Evolutionary conservation across 2,888 invertebrate species (phyloP), one percentile per base, ranked within the genome.

Genomic region (Lithosia quadra): DNA sequence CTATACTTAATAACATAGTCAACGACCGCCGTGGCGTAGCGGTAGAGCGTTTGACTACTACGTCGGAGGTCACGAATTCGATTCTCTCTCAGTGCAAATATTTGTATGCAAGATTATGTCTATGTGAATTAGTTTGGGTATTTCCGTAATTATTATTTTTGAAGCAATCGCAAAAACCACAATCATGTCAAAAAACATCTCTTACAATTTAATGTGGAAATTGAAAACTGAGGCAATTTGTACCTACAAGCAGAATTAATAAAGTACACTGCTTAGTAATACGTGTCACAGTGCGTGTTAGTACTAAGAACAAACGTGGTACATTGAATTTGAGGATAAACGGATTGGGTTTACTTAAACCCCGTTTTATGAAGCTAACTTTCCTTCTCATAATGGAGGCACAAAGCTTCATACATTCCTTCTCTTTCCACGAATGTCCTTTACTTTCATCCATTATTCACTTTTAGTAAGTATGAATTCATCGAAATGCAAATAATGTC

Each of bases 211-310:
- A 28, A 76, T 68, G 63, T 73, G 61, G 60, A 76, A 76, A 76
- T 79, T 71, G 73, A 75, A 80, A 80, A 80, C 80, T 63, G 56
- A 68, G 24, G 64, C 69, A 79, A 77, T 77, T 78, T 69, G 74
- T 67, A 68, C n/a, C n/a, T n/a, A n/a, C 65, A 70, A 65, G 61
- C 43, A 55, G 65, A 67, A 80, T 78, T 80, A 80, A 78, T 78
- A 78, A 78, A 58, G 67, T 65, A 63, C 55, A 34, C 58, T 71
- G 34, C 33, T 43, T 57, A 15, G 56, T n/a, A 43, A 39, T n/a
- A 21, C 10, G 21, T 64, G 24, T 57, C 57, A 63, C 39, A n/a
- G 36, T 39, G 1, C 22, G 28, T 58, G 33, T 67, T 49, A 49
- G 62, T 33, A 36, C 34, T 63, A 49, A 43, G 55, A 55, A 55